phyloP scores from a whole-genome alignment of 2,113 vertebrate species.

The Sprattus sprattus region DNA sequence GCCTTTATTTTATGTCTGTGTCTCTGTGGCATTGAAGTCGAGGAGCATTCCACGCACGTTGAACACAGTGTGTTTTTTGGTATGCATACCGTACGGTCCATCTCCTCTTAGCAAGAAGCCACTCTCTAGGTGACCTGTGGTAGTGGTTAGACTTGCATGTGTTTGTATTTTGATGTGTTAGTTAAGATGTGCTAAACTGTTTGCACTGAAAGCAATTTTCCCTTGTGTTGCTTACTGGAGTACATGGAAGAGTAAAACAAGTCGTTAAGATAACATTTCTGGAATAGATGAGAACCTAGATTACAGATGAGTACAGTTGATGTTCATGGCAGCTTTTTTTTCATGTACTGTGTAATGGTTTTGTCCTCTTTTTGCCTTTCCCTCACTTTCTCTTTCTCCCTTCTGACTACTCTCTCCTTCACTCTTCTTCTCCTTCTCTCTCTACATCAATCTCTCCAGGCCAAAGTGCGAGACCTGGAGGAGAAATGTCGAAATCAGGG shows the following conservation, averaged over 20 bases:
- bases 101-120: constrained; percentile 31
- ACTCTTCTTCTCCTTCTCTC: constrained; percentile 37
- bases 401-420: constrained; percentile 21
- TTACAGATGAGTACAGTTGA: neutral
- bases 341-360: neutral
- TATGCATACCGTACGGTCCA: constrained; percentile 35
- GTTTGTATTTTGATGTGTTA: neutral
- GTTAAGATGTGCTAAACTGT: neutral
- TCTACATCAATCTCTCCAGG: constrained; percentile 64
- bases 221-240: neutral
- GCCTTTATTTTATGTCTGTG: constrained; percentile 48
- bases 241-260: neutral
- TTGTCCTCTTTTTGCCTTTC: neutral
- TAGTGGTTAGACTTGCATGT: constrained; percentile 56
- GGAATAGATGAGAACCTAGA: neutral
- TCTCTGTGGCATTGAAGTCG: constrained; percentile 42
- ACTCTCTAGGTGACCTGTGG: constrained; percentile 28
- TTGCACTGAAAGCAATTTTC: neutral
- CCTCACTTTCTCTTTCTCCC: constrained; percentile 3
- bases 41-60: constrained; percentile 54
- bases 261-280: neutral
- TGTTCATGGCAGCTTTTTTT: neutral
- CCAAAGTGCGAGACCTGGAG: constrained; percentile 94
- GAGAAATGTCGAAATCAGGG: constrained; percentile 93
- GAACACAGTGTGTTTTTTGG: constrained; percentile 55